Evolutionary conservation across 2,888 invertebrate species (phyloP), one percentile per base, ranked within the genome.

Genomic region (Apantesis nais): DNA sequence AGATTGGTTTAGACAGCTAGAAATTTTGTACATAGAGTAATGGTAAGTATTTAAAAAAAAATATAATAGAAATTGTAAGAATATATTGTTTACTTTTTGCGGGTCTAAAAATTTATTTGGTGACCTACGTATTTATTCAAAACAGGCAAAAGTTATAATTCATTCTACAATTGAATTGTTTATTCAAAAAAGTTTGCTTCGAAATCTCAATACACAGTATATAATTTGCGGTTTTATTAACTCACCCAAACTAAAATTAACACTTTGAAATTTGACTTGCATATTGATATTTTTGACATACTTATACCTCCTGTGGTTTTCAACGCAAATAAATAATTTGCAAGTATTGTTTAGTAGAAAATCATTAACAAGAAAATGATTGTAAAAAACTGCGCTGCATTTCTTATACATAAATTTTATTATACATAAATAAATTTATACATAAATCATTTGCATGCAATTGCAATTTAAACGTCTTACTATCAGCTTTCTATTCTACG

Each of bases 201-300:
- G 25, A 16, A 67, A 62, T 48, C 31, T 41, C 31, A 61, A 25
- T 48, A 61, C 48, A 62, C 34, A 61, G 34, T 37, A 62, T 52
- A 62, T 52, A 52, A 25, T 52, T 67, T 37, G 52, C 19, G 52
- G 52, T 62, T 52, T 52, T 1, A 52, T 37, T 52, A 48, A 4
- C 37, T 37, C 22, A 62, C 34, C 62, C 9, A 67, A 62, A 61
- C 22, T 14, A 2, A 25, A 41, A 67, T 67, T 60, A 44, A 60
- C 60, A 67, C 31, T 29, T 60, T 66, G 5, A 16, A 60, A 41
- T n/a, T n/a, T n/a, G n/a, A n/a, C n/a, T 41, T 31, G 11, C 14
- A 37, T 41, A 37, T 19, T 34, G 62, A n/a, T 22, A 34, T 29
- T 31, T 16, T 34, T 0, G 9, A 52, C 52, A n/a, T n/a, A 52